phyloP scores from a whole-genome alignment of 2,797 vertebrate species.

The Dallia pectoralis region DNA sequence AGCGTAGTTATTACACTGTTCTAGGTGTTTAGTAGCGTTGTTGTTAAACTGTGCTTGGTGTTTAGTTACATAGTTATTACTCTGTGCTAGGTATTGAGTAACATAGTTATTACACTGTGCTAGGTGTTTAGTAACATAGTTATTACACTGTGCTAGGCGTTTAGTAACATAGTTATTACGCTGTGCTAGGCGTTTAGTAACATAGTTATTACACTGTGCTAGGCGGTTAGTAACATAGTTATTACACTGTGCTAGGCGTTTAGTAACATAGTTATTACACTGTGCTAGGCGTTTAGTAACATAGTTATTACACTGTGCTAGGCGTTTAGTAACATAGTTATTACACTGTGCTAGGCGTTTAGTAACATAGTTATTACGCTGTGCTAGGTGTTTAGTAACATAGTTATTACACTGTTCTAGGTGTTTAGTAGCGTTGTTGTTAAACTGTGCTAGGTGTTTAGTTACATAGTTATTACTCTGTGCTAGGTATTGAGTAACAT shows the following conservation, averaged over 20 bases:
- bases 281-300: no score
- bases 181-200: conserved; percentile 15
- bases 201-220: neutral
- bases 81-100: no score
- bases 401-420: neutral
- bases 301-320: conserved; percentile 27
- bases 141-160: neutral
- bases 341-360: neutral
- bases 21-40: no score
- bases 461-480: neutral
- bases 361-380: no score
- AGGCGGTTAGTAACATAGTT: no score
- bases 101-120: no score
- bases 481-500: no score
- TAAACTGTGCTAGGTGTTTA: conserved; percentile 19
- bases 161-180: no score
- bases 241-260: conserved; percentile 23
- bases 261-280: neutral
- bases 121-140: conserved; percentile 7
- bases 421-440: no score
- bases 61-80: neutral
- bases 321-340: neutral
- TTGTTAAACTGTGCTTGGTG: conserved; percentile 24
- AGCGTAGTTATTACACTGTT: neutral
- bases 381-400: conserved; percentile 13